Evolutionary conservation across 2,888 invertebrate genomes (phyloP), one percentile per base, ranked within the genome.

Genomic region (Drosophila multiciliata): DNA sequence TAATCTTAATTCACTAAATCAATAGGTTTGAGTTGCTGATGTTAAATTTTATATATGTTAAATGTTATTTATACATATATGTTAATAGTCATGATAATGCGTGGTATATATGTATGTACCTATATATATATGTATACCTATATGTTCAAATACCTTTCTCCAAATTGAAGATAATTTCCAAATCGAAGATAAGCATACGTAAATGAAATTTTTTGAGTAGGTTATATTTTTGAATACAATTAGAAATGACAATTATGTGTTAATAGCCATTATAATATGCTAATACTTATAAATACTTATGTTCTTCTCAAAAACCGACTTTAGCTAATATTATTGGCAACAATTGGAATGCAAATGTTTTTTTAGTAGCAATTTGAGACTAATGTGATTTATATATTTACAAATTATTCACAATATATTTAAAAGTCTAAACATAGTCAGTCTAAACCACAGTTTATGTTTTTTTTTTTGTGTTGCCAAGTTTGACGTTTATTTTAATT

Each of bases 401-500:
- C 8, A n/a, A 40, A n/a, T 23, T 3, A 8, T 45, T 7, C 20
- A 20, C 9, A 26, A 6, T 11, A 26, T 36, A 33, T 23, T 17
- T 23, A 23, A 32, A 32, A 33, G 23, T 8, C n/a, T 55, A 7
- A 38, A n/a, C 36, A 17, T 12, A 17, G 11, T 64, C 23, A 45
- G 49, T 35, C n/a, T 49, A 35, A 52, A 52, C 9, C 7, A 12
- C 29, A 52, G 20, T 49, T 49, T 50, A 15, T 23, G 2, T 20
- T n/a, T 29, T 42, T 35, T 35, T 40, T 35, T 38, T 26, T 36
- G 29, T 23, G 40, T 17, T 32, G 61, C 45, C 45, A 17, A 48
- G n/a, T 49, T 35, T 50, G 53, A 36, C 40, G 20, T 29, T 40
- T 26, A 32, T 35, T 45, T 54, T 12, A 53, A 58, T 61, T 65